Evolutionary conservation across 2,797 vertebrate genomes (phyloP), one percentile per base, ranked within the genome.

Genomic region (Streptopelia turtur): DNA sequence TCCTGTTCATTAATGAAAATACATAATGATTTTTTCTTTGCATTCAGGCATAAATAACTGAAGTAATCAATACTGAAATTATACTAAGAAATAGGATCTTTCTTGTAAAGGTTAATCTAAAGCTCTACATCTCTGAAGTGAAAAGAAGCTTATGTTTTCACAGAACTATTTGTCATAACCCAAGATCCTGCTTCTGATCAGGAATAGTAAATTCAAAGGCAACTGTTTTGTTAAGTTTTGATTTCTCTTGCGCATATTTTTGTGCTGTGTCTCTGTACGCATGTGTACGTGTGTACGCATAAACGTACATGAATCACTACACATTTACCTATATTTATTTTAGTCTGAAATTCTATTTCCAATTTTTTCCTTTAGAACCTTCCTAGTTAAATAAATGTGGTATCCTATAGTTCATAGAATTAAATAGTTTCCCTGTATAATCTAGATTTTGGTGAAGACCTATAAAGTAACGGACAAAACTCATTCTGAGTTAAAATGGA

Each of bases 231-330:
- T 50, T 30, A 63, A 41, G 15, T 41, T 71, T 70, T 71, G 3
- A 43, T 81, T 75, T 75, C 6, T 83, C 10, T 35, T 47, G 5
- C 60, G 10, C 3, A 7, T 47, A 37, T n/a, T 43, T 71, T 3
- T 68, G 18, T 80, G 6, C 4, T 57, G 5, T 53, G 35, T 65
- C 5, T 74, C 23, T 76, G 4, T 74, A n/a, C n/a, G n/a, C n/a
- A n/a, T n/a, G n/a, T n/a, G n/a, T n/a, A n/a, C n/a, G 49, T 35
- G 5, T 14, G 4, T 22, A 72, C 2, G 10, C 6, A 16, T 50
- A 43, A 86, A 61, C 0, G 1, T 45, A 25, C 0, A 1, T 12
- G 1, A 41, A 55, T 55, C 7, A n/a, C n/a, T 31, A 66, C 5
- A 57, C 0, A 10, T 82, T 55, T 66, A 22, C 49, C n/a, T 71